Evolutionary conservation across 2,888 invertebrate genomes (phyloP), one percentile per base, ranked within the genome.

Genomic region (Calliphora vomitoria): DNA sequence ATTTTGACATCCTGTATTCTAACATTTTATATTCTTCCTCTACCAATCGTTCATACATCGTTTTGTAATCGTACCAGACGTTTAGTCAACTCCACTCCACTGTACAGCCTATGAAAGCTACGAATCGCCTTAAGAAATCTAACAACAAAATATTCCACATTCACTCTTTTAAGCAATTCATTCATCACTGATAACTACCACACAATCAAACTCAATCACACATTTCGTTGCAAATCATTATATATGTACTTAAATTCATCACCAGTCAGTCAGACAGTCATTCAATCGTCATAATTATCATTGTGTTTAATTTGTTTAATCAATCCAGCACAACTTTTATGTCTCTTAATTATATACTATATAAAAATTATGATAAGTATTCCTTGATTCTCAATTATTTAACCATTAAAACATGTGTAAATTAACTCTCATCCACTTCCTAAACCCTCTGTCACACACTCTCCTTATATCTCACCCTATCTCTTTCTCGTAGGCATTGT

Each of bases 241-340:
- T 38, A n/a, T n/a, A n/a, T n/a, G n/a, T n/a, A 31, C 15, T 60
- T 25, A n/a, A 4, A 35, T 31, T 41, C 13, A 66, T 55, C 79
- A 60, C 68, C 79, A 79, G 79, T 79, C 79, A 79, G 50, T 58
- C 79, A 79, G 79, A 60, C 79, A 79, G 50, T 58, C 58, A 74
- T 62, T 50, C 66, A 80, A 18, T 71, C 58, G 25, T 55, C n/a
- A 74, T 55, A 66, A 66, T 13, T 64, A 18, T 38, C 55, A 64
- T 81, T 50, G n/a, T 35, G 18, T 66, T 69, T 53, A 74, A 80
- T 31, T 68, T 69, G 13, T 20, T 18, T 3, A 20, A 64, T 58
- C 71, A 55, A 84, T 80, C 76, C 87, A 84, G 81, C 85, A 87
- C 85, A 87, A 87, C 81, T 87, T 84, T 87, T 74, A 85, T 62